Conservation (phyloP, 2,888 invertebrate genomes). For the Cephus nigrinus region DNA sequence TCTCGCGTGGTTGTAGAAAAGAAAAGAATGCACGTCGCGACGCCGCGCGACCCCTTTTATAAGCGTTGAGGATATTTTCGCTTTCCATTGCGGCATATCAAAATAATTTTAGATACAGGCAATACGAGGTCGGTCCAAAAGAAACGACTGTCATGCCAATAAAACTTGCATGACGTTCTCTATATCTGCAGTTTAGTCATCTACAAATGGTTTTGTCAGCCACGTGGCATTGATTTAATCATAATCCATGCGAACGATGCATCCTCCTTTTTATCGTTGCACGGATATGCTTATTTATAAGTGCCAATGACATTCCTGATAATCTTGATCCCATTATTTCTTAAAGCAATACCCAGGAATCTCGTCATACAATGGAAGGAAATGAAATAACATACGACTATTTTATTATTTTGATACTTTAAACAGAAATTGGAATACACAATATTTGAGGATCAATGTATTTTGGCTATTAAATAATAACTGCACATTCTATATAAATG, state of each 20-base stretch:
- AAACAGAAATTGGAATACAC: background rate
- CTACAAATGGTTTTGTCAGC: background rate
- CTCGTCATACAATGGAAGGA: background rate
- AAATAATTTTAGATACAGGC: conserved; percentile 2
- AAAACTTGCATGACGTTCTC: background rate
- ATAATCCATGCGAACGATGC: background rate
- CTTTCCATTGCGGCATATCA: background rate
- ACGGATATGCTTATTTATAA: background rate
- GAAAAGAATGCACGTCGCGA: background rate
- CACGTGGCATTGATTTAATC: background rate
- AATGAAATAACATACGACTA: background rate
- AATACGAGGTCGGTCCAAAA: background rate
- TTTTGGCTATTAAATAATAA: background rate
- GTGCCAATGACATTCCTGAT: background rate
- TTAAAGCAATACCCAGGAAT: background rate
- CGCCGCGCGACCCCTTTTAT: background rate
- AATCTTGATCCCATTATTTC: background rate
- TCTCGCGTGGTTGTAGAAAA: background rate
- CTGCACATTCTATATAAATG: background rate
- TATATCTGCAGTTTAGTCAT: background rate
- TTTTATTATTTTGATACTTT: background rate
- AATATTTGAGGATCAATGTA: background rate
- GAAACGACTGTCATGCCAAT: background rate
- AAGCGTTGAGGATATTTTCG: background rate
- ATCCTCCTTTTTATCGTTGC: background rate